Evolutionary conservation across 2,113 vertebrate genomes (phyloP).

Genomic region (Clarias magur): DNA sequence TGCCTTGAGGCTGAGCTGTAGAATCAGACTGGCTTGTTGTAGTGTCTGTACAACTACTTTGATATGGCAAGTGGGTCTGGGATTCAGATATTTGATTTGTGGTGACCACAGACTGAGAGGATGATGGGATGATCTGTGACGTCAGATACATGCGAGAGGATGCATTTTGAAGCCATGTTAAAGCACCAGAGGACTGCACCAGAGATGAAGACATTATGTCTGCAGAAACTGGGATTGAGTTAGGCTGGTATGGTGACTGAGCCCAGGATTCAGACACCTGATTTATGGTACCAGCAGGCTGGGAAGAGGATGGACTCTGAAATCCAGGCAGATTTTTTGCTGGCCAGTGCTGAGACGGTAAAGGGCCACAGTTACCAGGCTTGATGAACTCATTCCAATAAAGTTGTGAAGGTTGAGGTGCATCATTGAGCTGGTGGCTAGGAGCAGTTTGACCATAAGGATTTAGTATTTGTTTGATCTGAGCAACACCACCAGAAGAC

Average conservation of each 20-base stretch:
- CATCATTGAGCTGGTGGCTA: neutral
- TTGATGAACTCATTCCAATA: neutral
- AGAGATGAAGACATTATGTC: neutral
- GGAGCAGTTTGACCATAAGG: neutral
- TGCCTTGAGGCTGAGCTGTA: neutral
- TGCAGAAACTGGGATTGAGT: neutral
- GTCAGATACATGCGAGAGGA: too few species aligned
- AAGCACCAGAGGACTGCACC: neutral
- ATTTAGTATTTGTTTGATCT: neutral
- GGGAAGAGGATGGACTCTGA: neutral
- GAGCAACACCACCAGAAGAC: neutral
- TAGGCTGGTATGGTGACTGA: neutral
- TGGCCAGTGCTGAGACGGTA: too few species aligned
- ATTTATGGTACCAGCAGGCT: neutral
- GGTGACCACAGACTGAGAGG: neutral
- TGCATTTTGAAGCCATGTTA: too few species aligned
- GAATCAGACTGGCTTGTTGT: neutral
- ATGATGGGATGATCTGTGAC: too few species aligned
- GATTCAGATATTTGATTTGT: neutral
- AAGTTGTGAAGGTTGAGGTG: neutral
- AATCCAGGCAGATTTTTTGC: too few species aligned
- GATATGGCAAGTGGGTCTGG: neutral
- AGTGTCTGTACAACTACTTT: neutral
- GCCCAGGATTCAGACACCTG: neutral
- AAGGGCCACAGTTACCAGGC: neutral